Percentiles rank a stretch among this genome's conserved stretches.
Evolutionary conservation across 2,113 vertebrate species (phyloP).

Genomic region (Brevimyrus niger): DNA sequence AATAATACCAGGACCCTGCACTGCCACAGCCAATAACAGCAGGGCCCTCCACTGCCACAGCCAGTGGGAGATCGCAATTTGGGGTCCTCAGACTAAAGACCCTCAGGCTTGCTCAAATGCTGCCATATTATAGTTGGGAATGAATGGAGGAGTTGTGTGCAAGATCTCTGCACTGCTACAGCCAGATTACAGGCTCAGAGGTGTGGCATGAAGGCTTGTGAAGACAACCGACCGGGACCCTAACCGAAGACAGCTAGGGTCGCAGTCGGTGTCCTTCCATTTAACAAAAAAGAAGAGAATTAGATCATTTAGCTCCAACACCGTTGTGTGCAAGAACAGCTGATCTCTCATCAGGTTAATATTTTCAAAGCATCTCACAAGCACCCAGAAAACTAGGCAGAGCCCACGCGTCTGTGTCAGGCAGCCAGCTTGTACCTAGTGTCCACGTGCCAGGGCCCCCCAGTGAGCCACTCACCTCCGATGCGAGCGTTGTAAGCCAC

Average conservation of each 20-base stretch:
- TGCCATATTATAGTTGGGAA: neutral
- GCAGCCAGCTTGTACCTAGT: neutral
- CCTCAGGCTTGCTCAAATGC: neutral
- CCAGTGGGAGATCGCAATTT: neutral
- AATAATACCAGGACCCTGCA: neutral
- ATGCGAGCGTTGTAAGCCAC: constrained; percentile 80
- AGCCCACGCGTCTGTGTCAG: neutral
- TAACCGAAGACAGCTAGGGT: too few relatives aligned
- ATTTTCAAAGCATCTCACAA: neutral
- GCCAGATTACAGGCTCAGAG: neutral
- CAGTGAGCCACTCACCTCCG: constrained; percentile 63
- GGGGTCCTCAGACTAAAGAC: neutral
- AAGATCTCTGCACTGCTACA: neutral
- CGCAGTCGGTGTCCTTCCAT: neutral
- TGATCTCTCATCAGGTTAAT: neutral
- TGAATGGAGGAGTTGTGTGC: neutral
- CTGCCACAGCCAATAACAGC: neutral
- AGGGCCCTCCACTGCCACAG: neutral
- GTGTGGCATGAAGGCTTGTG: neutral
- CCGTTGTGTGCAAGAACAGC: neutral
- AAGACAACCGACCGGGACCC: neutral
- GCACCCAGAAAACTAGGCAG: neutral
- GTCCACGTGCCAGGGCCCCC: too few relatives aligned
- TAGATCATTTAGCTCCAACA: neutral
- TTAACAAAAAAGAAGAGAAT: neutral